Base-by-base conservation (phyloP, 2,113 vertebrate species). In the Panthera uncia region DNA sequence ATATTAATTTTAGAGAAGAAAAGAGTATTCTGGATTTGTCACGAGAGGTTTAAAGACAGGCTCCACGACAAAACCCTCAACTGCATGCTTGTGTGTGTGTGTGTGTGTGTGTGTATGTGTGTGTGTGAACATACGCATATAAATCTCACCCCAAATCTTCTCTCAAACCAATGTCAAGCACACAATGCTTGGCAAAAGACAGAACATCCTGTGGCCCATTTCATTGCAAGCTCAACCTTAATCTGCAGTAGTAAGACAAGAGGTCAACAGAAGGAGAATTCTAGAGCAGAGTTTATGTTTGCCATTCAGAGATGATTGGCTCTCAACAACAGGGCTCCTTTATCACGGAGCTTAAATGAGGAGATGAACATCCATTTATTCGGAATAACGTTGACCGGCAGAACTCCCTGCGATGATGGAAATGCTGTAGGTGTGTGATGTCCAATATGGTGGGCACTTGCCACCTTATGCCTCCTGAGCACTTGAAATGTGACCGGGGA, bases 51-150 rank as follows among this genome's bases (percentile, higher is more conserved):
- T 79, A 88, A 73, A 79, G 23, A 74, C 11, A 74, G 31, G 0
- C 38, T 55, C 27, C 48, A 19, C 79, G 21, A 63, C 33, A 19
- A 68, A 66, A 7, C 18, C 38, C 7, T 89, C 90, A 76, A 23
- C 0, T 19, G 7, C 23, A 21, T 18, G 73, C 48, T 18, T 65
- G 4, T 5, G 1, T 1, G 55, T 57, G 5, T 4, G 1, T 18
- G 73, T 41, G 14, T 55, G 1, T 19, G 1, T 86, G 21, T 23
- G 5, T 25, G 21, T 19, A 68, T 41, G 15, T 65, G 1, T 19
- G 1, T 61, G 5, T 5, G 1, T 3, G 65, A 78, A 8, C 10
- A 6, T 27, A 65, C 0, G 8, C 5, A 0, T 63, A 71, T 5
- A 82, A 73, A 78, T 55, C 18, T 84, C 7, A 21, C 41, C 52